Evolutionary conservation across 2,888 invertebrate species (phyloP), one percentile per base, ranked within the genome.

Genomic region (Leptopilina drosophilae): DNA sequence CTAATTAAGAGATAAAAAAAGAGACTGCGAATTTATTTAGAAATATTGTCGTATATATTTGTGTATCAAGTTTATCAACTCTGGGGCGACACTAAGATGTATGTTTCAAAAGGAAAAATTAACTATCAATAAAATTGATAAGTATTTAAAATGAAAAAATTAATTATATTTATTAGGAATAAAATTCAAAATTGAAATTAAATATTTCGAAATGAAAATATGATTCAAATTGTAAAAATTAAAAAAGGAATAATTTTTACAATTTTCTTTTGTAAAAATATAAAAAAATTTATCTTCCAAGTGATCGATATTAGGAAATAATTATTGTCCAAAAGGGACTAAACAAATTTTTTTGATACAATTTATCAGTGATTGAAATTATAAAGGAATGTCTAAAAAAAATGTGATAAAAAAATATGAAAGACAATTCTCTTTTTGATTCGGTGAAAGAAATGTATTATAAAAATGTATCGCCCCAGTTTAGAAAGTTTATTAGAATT

Each of bases 11-110:
- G n/a, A n/a, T 40, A 46, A 73, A 53, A 67, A 73, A 56, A 73
- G 73, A 56, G 73, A 73, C 73, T 73, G 73, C 56, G 73, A 26
- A 73, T 73, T 73, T 62, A n/a, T 62, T 62, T 62, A 62, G 62
- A 62, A 33, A 20, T 15, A 62, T 62, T 62, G 62, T 65, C n/a
- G 40, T 20, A 64, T 42, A 62, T 20, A 64, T 64, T 64, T 64
- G 12, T 73, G 26, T 56, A 33, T 33, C n/a, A 73, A 59, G 56
- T 73, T 73, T 59, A 20, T 73, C 40, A 56, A n/a, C 49, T 73
- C 56, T 73, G 73, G 73, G 73, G 6, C 73, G 73, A 73, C 46
- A 66, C 66, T 66, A n/a, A 9, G 6, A n/a, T n/a, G 20, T 62
- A 20, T 62, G 3, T 62, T 62, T 20, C 8, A 49, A 20, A 20